Base-by-base conservation (phyloP, 2,797 vertebrate species). In the Taeniopygia guttata region DNA sequence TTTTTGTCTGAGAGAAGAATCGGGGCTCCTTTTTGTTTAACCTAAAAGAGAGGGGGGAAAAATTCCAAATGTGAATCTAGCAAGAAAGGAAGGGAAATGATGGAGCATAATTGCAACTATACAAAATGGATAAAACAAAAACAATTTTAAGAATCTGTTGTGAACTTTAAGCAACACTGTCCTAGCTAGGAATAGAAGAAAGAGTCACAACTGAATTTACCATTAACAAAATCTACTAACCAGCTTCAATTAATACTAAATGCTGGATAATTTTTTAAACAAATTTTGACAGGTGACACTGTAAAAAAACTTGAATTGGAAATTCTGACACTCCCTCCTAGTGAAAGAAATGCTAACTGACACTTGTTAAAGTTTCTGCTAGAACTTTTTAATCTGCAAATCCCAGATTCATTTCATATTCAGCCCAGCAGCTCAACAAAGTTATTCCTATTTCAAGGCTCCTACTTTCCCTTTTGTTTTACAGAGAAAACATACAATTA, bases 1-100 rank as follows among this genome's bases (percentile, higher is more conserved):
- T 99, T 99, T 96, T 98, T 98, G 76, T 99, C 99, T 0, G 99
- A 99, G 78, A 99, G 98, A 54, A 97, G 62, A 91, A 99, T 90
- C 0, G 98, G 98, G 8, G 80, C 68, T 97, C 97, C 97, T 96
- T 83, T 98, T 78, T 97, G 87, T 87, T 97, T 98, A 84, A 98
- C 96, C 98, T 98, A 94, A 26, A 96, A 96, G 95, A 92, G 38
- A 93, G 5, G 4, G 80, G 7, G 32, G 60, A 96, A 96, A 96
- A 80, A 84, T 46, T 46, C 34, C 95, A 54, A 89, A 59, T 20
- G 54, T 93, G 36, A 87, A 69, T 18, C 54, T 14, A 25, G 30
- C 16, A 46, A 46, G 43, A 83, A 84, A 73, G 43, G 18, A 68
- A 81, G 9, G 29, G 32, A 83, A 89, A 81, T 49, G 16, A 64